Percentiles rank a stretch among this genome's conserved stretches.
These are phyloP conservation scores for Drosophila algonquin DNA, from an alignment of 2,888 invertebrate species.

Conservation along the genomic window DNA sequence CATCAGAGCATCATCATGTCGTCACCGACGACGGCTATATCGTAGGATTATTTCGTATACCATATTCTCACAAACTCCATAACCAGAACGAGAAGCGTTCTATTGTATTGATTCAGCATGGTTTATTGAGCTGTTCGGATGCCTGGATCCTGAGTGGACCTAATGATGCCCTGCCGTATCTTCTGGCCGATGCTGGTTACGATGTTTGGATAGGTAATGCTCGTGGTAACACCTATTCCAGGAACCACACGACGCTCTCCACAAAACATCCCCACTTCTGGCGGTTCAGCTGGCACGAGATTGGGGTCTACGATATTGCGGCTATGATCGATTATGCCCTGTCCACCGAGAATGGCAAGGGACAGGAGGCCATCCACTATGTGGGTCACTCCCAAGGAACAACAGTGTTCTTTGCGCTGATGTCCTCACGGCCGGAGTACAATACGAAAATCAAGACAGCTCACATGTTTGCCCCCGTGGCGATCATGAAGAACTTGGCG, in stretches of 20 bases:
- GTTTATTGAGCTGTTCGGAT: slow-evolving; percentile 71
- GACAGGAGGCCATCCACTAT: slow-evolving; percentile 73
- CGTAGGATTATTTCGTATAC: slow-evolving; percentile 78
- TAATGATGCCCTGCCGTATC: slow-evolving; percentile 67
- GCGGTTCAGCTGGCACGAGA: slow-evolving; percentile 26
- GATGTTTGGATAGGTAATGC: slow-evolving; percentile 82
- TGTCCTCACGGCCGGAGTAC: slow-evolving; percentile 74
- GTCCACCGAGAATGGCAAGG: slow-evolving; percentile 56
- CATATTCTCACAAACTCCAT: slow-evolving; percentile 64
- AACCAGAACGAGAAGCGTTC: slow-evolving; percentile 64
- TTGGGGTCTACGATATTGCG: slow-evolving; percentile 47
- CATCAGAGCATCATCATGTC: slow-evolving; percentile 87
- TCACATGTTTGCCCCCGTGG: slow-evolving; percentile 79
- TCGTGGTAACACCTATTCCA: slow-evolving; percentile 73
- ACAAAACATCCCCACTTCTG: slow-evolving; percentile 64
- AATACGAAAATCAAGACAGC: slow-evolving; percentile 78
- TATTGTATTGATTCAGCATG: slow-evolving; percentile 85
- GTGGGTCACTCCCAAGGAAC: slow-evolving; percentile 82
- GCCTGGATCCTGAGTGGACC: slow-evolving; percentile 75
- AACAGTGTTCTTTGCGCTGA: slow-evolving; percentile 68
- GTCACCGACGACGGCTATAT: slow-evolving; percentile 77
- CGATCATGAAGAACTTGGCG: slow-evolving; percentile 85
- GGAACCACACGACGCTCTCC: slow-evolving; percentile 58
- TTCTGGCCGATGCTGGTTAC: slow-evolving; percentile 79
- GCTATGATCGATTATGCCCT: slow-evolving; percentile 76